Base-by-base conservation (phyloP, 1,140 invertebrate species). In the Macrosteles quadrilineatus region DNA sequence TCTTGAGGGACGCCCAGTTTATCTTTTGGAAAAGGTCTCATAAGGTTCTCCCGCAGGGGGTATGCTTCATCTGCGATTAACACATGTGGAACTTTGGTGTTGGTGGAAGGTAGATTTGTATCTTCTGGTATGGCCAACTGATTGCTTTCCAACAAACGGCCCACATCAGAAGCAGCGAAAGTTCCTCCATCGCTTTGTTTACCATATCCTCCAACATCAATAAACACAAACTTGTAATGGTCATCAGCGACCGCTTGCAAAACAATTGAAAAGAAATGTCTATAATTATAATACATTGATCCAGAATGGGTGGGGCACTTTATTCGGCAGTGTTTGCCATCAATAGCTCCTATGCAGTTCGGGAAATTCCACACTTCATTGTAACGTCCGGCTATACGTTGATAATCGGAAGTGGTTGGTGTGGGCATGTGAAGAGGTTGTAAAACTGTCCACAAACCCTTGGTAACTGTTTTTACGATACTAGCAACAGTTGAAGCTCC, bases 251-350 rank as follows among this genome's bases (percentile, higher is more conserved):
- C n/a, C n/a, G n/a, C n/a, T n/a, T n/a, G n/a, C n/a, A n/a, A n/a
- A n/a, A n/a, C n/a, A n/a, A n/a, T n/a, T n/a, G n/a, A n/a, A n/a
- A n/a, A n/a, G n/a, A n/a, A n/a, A n/a, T 23, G 14, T 55, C 21
- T n/a, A 19, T 55, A n/a, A 19, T 55, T 83, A 63, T 76, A 82
- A 74, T 75, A 83, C 17, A 76, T 40, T 1, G 76, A 76, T 21
- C 81, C 80, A 43, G 73, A 75, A 29, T 77, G 77, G 17, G 29
- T 4, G 80, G 85, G 70, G 1, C 50, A 59, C 50, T 77, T 67
- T 45, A 81, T 80, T 4, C 68, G 27, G 17, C 83, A 63, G 55
- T 83, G 80, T n/a, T n/a, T n/a, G n/a, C n/a, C n/a, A n/a, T n/a
- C n/a, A n/a, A n/a, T n/a, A n/a, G n/a, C n/a, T n/a, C n/a, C n/a